Evolutionary conservation across 2,113 vertebrate species (phyloP).

Genomic region (Lonchura striata): DNA sequence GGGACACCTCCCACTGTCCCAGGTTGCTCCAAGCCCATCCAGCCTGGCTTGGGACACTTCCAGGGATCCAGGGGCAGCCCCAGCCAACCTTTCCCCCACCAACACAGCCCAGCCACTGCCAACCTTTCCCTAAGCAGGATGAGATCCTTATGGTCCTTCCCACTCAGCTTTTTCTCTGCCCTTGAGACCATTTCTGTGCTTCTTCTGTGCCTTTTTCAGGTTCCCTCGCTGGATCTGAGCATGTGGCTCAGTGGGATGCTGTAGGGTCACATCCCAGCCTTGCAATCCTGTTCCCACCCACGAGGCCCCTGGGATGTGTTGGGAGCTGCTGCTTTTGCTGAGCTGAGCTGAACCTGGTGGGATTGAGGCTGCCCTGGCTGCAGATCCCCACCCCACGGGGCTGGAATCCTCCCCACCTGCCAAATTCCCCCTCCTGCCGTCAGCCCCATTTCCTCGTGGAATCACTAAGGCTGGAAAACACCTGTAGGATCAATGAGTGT

Average conservation of each 20-base stretch:
- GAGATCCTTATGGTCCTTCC: background rate
- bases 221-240: background rate
- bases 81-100: background rate
- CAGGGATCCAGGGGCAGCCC: background rate
- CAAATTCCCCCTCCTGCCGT: background rate
- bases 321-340: background rate
- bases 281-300: rapidly evolving
- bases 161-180: background rate
- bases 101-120: background rate
- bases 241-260: background rate
- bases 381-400: background rate
- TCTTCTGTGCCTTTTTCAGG: background rate
- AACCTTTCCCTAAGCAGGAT: background rate
- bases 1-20: background rate
- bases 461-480: background rate
- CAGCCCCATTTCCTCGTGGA: background rate
- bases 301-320: rapidly evolving
- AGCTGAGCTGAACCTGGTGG: background rate
- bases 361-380: background rate
- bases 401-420: background rate
- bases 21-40: rapidly evolving
- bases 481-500: rapidly evolving
- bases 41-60: background rate
- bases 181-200: background rate
- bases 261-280: background rate